Percentiles rank a stretch among this genome's conserved stretches.
Conservation (phyloP, 2,797 vertebrate species). For the Valencia hispanica region DNA sequence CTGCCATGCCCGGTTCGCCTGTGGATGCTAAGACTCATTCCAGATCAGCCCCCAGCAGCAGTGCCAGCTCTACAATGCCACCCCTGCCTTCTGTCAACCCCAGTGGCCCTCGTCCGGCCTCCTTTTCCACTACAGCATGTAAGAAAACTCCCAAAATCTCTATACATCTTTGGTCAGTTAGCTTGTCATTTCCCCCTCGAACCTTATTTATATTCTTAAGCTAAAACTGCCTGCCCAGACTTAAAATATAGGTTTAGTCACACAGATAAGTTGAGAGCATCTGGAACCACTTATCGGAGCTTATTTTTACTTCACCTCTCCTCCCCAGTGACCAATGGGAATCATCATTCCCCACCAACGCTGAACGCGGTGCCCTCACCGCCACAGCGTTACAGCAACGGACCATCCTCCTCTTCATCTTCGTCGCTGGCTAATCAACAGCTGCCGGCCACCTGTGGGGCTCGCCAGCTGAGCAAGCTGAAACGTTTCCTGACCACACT, state of each 20-base stretch:
- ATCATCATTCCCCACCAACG: slow-evolving; percentile 95
- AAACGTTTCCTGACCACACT: slow-evolving; percentile 98
- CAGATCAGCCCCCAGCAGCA: slow-evolving; percentile 88
- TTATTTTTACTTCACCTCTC: slow-evolving; percentile 12
- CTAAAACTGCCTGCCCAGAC: neutral
- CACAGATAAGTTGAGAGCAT: neutral
- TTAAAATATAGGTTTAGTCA: neutral
- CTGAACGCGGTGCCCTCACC: slow-evolving; percentile 96
- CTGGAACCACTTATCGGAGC: neutral
- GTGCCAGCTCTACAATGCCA: slow-evolving; percentile 88
- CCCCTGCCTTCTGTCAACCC: slow-evolving; percentile 94
- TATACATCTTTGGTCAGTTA: neutral
- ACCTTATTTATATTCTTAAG: neutral
- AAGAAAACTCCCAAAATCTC: slow-evolving; percentile 13
- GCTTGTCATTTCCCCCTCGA: neutral
- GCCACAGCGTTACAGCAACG: slow-evolving; percentile 96
- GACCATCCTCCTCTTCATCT: slow-evolving; percentile 95
- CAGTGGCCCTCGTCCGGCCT: slow-evolving; percentile 90
- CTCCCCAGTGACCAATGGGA: slow-evolving; percentile 91
- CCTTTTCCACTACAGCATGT: slow-evolving; percentile 94
- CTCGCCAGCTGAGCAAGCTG: slow-evolving; percentile 97
- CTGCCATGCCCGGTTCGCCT: slow-evolving; percentile 98
- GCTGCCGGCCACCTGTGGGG: slow-evolving; percentile 96
- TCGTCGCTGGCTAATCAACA: slow-evolving; percentile 97
- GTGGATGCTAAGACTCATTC: slow-evolving; percentile 98